Percentiles rank a stretch among this genome's conserved stretches.
Evolutionary conservation across 2,113 vertebrate species (phyloP).

Genomic region (Pelmatolapia mariae): DNA sequence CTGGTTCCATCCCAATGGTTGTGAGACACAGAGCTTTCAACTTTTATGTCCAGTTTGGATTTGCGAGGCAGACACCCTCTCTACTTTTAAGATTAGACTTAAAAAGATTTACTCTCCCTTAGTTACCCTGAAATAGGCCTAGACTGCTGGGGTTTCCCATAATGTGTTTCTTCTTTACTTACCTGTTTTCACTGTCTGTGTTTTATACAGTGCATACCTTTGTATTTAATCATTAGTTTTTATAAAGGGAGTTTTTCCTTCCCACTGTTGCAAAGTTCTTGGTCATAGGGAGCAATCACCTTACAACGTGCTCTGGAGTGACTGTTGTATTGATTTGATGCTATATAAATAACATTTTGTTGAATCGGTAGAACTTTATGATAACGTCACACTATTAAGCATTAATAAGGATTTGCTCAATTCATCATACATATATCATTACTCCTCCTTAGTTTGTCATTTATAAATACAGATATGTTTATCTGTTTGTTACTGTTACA

Average conservation of each 20-base stretch:
- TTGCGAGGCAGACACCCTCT: accelerated
- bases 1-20: background rate
- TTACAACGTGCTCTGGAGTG: background rate
- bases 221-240: background rate
- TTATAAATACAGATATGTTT: background rate
- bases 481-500: background rate
- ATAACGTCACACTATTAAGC: background rate
- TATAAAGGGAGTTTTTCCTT: background rate
- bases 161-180: background rate
- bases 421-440: background rate
- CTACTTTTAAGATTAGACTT: background rate
- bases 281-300: background rate
- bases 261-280: background rate
- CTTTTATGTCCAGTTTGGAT: background rate
- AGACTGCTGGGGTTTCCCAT: background rate
- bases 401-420: background rate
- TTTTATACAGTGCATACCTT: background rate
- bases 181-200: background rate
- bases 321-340: background rate
- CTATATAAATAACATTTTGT: background rate
- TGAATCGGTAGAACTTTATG: background rate
- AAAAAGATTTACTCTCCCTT: accelerated
- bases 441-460: background rate
- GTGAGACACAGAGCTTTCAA: background rate
- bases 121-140: background rate